Base-by-base conservation (phyloP, 2,888 invertebrate genomes). In the Muscina levida region DNA sequence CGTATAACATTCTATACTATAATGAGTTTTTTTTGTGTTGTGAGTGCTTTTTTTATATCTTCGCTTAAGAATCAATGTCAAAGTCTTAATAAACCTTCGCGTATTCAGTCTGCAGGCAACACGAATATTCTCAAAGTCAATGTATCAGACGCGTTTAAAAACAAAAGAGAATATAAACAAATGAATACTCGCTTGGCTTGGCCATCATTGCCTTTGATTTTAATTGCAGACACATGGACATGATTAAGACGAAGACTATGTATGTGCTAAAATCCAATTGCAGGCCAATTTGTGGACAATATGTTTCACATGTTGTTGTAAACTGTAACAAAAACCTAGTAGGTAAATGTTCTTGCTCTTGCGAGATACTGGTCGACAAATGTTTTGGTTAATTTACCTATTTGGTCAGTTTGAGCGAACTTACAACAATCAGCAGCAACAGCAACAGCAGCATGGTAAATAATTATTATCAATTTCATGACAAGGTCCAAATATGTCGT, bases 41-140 rank as follows among this genome's bases (percentile, higher is more conserved):
- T n/a, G n/a, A n/a, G n/a, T 1, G 11, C 59, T 72, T 66, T 15
- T 13, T 72, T 65, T 8, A 31, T 24, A 42, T 62, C 24, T 53
- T 62, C 10, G 59, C 26, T 70, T 68, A 53, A 81, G 77, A 81
- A 81, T 77, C 81, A 81, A 81, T 81, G 81, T 75, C 81, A 81
- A 74, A 72, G 67, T 65, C 68, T 65, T 65, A 72, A 81, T 81
- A 81, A 81, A 81, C 81, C 81, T 81, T 81, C 77, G 70, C 17
- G 17, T 37, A 56, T 67, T 48, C 68, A 72, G 68, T 79, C 76
- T 80, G 80, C 80, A 80, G 68, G 66, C 51, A 37, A 66, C 57
- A 72, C 71, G 53, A 59, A 71, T 77, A 71, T 71, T 77, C 59
- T 67, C 77, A 81, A 77, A 77, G 81, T 74, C 72, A 65, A 31